phyloP scores from a whole-genome alignment of 1,140 invertebrate species.

The Philaenus spumarius region DNA sequence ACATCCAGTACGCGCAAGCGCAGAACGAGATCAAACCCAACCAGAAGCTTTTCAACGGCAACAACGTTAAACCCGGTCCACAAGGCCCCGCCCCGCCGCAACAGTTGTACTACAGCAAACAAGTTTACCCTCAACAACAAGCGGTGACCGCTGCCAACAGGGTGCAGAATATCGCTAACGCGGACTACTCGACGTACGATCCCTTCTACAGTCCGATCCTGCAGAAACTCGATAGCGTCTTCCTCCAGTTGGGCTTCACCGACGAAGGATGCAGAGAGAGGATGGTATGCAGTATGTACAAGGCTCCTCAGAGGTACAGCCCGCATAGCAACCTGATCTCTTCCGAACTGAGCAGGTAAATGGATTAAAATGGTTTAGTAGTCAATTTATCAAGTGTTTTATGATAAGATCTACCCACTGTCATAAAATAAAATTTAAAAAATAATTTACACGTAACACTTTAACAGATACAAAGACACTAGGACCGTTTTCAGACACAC shows the following conservation, averaged over 20 bases:
- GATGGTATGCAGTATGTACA: slow-evolving; percentile 74
- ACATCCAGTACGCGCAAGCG: too few relatives aligned
- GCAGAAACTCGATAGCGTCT: slow-evolving; percentile 63
- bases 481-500: too few relatives aligned
- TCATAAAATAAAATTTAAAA: too few relatives aligned
- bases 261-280: slow-evolving; percentile 67
- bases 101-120: background rate
- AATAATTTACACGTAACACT: too few relatives aligned
- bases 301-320: slow-evolving; percentile 63
- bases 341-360: slow-evolving; percentile 73
- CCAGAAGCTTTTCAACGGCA: too few relatives aligned
- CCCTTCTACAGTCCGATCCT: slow-evolving; percentile 73
- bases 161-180: background rate
- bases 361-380: too few relatives aligned
- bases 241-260: slow-evolving; percentile 53
- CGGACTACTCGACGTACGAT: slow-evolving; percentile 43
- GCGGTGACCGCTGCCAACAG: slow-evolving; percentile 6
- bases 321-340: slow-evolving; percentile 79
- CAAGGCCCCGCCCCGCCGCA: too few relatives aligned
- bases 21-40: too few relatives aligned
- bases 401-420: too few relatives aligned
- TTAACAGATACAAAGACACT: too few relatives aligned
- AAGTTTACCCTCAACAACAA: background rate
- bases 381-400: too few relatives aligned
- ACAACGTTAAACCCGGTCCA: too few relatives aligned